phyloP scores from a whole-genome alignment of 2,113 vertebrate genomes.

The Melanerpes formicivorus region DNA sequence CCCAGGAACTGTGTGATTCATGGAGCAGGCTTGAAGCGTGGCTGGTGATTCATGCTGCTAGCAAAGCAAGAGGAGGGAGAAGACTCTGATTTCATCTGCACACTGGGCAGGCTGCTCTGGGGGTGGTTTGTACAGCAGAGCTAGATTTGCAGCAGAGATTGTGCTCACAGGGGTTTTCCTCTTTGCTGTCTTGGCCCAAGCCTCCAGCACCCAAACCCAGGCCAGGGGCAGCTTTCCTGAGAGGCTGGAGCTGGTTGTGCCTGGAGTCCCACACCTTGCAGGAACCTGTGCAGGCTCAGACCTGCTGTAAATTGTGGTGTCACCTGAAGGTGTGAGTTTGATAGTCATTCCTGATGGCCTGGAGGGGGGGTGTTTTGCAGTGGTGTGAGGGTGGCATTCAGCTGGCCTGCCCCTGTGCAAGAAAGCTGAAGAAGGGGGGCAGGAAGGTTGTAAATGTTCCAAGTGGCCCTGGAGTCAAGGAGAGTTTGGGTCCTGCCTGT shows the following conservation, averaged over 20 bases:
- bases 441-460: neutral
- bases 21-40: neutral
- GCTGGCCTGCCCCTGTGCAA: neutral
- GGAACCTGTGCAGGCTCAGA: neutral
- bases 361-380: neutral
- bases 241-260: neutral
- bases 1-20: neutral
- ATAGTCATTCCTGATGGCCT: fast-evolving
- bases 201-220: neutral
- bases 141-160: neutral
- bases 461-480: neutral
- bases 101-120: neutral
- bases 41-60: neutral
- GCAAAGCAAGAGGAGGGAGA: slow-evolving; percentile 1
- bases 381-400: neutral
- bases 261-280: neutral
- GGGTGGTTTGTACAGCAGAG: neutral
- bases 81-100: neutral
- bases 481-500: neutral
- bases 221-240: neutral
- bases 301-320: neutral
- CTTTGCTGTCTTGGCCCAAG: neutral
- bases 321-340: neutral
- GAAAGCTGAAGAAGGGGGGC: neutral
- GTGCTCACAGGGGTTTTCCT: neutral